Percentiles rank a stretch among this genome's conserved stretches.
phyloP scores from a whole-genome alignment of 2,888 invertebrate species.

The Meiosimyza decipiens region DNA sequence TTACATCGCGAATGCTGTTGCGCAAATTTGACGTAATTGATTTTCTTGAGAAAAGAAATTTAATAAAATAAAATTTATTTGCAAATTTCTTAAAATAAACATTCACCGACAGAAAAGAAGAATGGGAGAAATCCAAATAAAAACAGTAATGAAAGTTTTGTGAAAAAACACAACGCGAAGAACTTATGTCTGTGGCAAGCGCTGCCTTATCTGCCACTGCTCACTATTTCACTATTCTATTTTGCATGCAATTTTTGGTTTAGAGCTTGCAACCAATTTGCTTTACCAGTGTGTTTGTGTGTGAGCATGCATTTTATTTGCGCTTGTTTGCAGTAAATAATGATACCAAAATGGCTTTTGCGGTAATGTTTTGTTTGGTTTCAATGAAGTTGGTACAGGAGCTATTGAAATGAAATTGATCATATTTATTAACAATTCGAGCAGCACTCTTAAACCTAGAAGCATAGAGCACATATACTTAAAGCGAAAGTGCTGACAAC shows the following conservation, averaged over 20 bases:
- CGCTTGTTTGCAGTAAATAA: neutral
- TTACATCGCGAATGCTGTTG: too few relatives aligned
- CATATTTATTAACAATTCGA: too few relatives aligned
- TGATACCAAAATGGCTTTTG: neutral
- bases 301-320: neutral
- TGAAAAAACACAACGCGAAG: neutral
- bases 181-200: neutral
- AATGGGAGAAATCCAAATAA: neutral
- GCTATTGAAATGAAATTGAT: neutral
- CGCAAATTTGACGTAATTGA: neutral
- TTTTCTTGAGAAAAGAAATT: neutral
- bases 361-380: constrained; percentile 2
- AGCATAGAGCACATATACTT: too few relatives aligned
- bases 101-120: neutral
- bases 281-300: constrained; percentile 6
- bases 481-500: neutral
- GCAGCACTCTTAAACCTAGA: too few relatives aligned
- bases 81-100: neutral
- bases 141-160: too few relatives aligned
- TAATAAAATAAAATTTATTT: neutral
- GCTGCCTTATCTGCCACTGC: neutral
- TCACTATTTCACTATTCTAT: neutral
- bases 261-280: constrained; percentile 4
- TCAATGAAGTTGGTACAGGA: neutral
- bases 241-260: neutral